Conservation (phyloP, 2,113 vertebrate species). For the Fukomys damarensis region DNA sequence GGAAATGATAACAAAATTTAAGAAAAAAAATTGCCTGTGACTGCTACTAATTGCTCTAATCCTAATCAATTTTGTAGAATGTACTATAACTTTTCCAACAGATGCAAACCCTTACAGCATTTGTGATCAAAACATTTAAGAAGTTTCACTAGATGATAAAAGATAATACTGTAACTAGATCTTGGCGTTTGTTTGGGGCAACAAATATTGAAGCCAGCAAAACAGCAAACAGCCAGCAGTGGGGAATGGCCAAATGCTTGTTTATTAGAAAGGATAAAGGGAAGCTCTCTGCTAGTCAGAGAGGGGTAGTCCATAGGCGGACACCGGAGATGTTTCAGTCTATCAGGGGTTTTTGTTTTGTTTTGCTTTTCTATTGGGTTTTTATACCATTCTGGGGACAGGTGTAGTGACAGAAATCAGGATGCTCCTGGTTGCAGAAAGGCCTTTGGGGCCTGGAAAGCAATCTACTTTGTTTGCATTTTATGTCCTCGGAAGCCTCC, state of each 20-base stretch:
- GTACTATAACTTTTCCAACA: neutral
- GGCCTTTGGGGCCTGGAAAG: neutral
- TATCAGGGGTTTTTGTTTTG: no score
- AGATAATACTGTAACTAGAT: neutral
- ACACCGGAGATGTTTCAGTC: neutral
- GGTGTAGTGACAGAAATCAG: neutral
- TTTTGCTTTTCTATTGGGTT: no score
- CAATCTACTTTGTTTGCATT: neutral
- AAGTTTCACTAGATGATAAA: neutral
- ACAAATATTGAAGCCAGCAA: neutral
- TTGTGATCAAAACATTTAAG: neutral
- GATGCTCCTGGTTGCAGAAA: neutral
- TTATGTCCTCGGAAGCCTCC: neutral
- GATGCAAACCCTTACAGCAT: neutral
- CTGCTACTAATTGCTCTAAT: neutral
- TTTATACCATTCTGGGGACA: neutral
- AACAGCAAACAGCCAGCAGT: neutral
- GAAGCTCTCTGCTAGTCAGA: neutral
- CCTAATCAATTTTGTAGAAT: neutral
- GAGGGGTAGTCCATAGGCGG: neutral
- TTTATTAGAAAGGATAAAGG: neutral
- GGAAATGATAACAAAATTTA: neutral
- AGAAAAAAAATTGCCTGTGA: neutral
- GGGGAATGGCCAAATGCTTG: neutral
- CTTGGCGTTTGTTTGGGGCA: neutral